Conservation (phyloP, 2,113 vertebrate species). For the Nothocercus julius region DNA sequence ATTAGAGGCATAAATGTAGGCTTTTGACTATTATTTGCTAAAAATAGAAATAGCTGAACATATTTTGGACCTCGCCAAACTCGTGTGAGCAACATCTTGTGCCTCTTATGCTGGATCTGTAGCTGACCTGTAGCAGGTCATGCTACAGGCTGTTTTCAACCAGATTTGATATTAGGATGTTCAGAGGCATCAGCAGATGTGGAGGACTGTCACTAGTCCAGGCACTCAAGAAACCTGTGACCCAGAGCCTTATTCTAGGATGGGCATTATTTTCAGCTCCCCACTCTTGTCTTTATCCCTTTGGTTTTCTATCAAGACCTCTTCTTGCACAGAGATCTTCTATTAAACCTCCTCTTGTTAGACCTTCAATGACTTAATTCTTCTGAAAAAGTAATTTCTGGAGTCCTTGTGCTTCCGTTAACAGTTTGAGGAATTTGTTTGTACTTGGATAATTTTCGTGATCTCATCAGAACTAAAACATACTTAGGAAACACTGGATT, state of each 20-base stretch:
- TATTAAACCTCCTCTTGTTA: not conserved
- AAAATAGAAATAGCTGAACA: not conserved
- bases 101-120: not conserved
- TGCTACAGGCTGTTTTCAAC: not conserved
- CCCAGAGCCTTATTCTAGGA: too few species aligned
- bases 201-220: not conserved
- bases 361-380: not conserved
- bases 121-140: not conserved
- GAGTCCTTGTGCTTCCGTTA: not conserved
- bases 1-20: too few species aligned
- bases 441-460: not conserved
- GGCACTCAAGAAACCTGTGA: too few species aligned
- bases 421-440: not conserved
- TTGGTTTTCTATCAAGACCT: not conserved
- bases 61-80: not conserved
- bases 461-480: slow-evolving; percentile 18
- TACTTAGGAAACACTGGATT: not conserved
- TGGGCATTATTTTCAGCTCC: not conserved
- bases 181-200: not conserved
- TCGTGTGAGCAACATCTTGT: not conserved
- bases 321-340: not conserved
- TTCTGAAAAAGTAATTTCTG: not conserved
- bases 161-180: not conserved
- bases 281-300: too few species aligned
- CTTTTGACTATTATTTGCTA: not conserved